Evolutionary conservation across 2,888 invertebrate species (phyloP).

Genomic region (Xestia ashworthii): DNA sequence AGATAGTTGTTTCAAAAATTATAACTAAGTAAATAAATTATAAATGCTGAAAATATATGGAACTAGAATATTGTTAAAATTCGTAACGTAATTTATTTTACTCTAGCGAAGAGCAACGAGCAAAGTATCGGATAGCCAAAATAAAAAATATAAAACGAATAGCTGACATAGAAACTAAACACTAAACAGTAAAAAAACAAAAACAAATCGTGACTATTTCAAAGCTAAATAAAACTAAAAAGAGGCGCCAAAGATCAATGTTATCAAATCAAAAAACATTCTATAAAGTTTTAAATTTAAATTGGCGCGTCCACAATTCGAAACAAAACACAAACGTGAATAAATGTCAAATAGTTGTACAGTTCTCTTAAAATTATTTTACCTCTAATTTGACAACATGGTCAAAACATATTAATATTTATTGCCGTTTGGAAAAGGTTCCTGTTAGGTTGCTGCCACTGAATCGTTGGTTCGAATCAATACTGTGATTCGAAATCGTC

Average conservation of each 20-base stretch:
- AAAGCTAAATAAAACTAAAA: conserved; percentile 12
- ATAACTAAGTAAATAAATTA: no score
- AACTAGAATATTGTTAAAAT: no score
- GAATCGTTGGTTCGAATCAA: neutral
- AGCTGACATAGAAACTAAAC: neutral
- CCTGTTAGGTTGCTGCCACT: neutral
- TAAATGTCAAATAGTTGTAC: conserved; percentile 71
- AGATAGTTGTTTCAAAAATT: no score
- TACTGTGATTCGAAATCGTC: no score
- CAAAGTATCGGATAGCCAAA: no score
- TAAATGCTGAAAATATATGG: neutral
- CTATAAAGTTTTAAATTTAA: conserved; percentile 71
- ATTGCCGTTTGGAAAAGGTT: neutral
- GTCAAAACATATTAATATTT: neutral
- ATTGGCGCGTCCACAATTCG: conserved; percentile 67
- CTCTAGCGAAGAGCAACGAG: neutral
- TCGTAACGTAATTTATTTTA: neutral
- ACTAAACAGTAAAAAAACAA: conserved; percentile 10
- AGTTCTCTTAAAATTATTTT: neutral
- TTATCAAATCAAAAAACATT: conserved; percentile 67
- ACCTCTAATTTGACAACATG: neutral
- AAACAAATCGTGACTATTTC: conserved; percentile 3
- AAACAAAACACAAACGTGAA: conserved; percentile 63
- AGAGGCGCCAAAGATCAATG: conserved; percentile 27
- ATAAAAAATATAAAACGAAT: neutral